Evolutionary conservation across 2,888 invertebrate genomes (phyloP).

Genomic region (Hypolimnas misippus): DNA sequence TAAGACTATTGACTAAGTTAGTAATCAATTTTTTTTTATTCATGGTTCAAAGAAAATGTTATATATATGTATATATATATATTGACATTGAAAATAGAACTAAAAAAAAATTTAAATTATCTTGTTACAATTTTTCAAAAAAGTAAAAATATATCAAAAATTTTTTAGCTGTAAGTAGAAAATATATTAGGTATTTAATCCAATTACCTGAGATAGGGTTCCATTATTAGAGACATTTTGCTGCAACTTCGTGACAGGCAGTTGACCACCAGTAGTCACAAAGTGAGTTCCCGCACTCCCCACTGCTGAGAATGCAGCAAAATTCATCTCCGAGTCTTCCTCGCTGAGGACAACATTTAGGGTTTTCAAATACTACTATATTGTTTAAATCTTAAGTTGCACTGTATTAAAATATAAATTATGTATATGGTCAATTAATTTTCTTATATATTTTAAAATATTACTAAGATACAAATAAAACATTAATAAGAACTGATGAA

Average conservation of each 20-base stretch:
- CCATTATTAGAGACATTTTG: conserved; percentile 86
- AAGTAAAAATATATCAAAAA: too few relatives aligned
- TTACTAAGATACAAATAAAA: not conserved
- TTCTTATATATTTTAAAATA: not conserved
- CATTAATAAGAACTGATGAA: too few relatives aligned
- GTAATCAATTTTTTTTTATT: too few relatives aligned
- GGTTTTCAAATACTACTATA: conserved; percentile 13
- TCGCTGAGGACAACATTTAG: conserved; percentile 57
- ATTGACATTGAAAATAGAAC: too few relatives aligned
- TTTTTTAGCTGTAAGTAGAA: too few relatives aligned
- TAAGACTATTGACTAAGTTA: too few relatives aligned
- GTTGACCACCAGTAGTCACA: conserved; percentile 77
- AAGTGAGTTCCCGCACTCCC: conserved; percentile 81
- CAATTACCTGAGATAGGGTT: conserved; percentile 84
- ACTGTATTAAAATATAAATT: too few relatives aligned
- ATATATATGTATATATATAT: too few relatives aligned
- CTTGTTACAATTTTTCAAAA: too few relatives aligned
- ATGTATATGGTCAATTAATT: not conserved
- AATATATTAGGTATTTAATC: too few relatives aligned
- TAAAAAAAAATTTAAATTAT: too few relatives aligned
- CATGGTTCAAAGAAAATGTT: too few relatives aligned
- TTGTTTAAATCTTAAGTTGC: not conserved
- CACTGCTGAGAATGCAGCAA: conserved; percentile 86
- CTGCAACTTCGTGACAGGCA: conserved; percentile 87
- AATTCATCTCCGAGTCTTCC: conserved; percentile 87